These are phyloP conservation scores for Oostethus manadensis DNA, from an alignment of 2,113 vertebrate genomes.

Conservation along the genomic window DNA sequence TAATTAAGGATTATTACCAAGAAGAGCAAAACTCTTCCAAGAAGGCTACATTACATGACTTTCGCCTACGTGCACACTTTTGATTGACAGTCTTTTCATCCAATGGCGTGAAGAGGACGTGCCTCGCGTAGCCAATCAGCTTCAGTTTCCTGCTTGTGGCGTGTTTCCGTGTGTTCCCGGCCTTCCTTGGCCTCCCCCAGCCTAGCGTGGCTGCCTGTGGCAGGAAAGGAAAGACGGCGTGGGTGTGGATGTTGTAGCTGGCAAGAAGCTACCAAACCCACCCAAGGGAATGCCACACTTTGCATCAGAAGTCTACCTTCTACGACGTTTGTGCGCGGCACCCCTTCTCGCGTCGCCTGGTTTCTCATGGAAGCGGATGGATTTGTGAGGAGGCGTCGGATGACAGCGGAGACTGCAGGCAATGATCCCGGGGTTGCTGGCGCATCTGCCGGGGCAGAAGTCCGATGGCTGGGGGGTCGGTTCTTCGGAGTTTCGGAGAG, in stretches of 20 bases:
- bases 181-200: slow-evolving; percentile 29
- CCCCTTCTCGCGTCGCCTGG: slow-evolving; percentile 1
- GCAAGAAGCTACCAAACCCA: background rate
- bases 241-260: slow-evolving; percentile 12
- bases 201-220: slow-evolving; percentile 9
- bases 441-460: slow-evolving; percentile 73
- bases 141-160: slow-evolving; percentile 6
- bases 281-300: slow-evolving; percentile 53
- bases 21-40: background rate
- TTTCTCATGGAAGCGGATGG: slow-evolving; percentile 75
- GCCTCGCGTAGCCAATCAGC: slow-evolving; percentile 41
- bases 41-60: background rate
- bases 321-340: slow-evolving; percentile 4
- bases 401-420: slow-evolving; percentile 73
- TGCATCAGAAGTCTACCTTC: background rate
- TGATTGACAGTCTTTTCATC: slow-evolving; percentile 19
- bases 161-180: slow-evolving; percentile 8
- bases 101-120: slow-evolving; percentile 31
- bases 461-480: slow-evolving; percentile 72
- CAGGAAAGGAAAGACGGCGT: slow-evolving; percentile 13
- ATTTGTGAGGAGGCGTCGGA: slow-evolving; percentile 69
- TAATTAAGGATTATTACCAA: too few species aligned
- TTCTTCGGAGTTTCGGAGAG: slow-evolving; percentile 75
- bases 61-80: background rate
- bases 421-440: slow-evolving; percentile 75